Conservation (phyloP, 2,888 invertebrate genomes). For the Drosophila robusta region DNA sequence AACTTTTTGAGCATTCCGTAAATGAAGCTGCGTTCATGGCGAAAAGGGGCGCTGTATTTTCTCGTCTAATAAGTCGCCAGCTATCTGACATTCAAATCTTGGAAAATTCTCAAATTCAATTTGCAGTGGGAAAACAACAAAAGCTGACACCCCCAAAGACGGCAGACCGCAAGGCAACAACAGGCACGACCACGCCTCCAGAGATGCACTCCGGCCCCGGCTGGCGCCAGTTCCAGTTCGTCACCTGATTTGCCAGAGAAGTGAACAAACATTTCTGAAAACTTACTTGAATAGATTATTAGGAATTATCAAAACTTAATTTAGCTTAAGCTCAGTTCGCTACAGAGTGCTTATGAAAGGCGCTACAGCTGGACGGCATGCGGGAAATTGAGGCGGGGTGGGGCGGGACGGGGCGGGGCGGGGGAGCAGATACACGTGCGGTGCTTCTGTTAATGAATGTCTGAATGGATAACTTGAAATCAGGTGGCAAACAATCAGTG, state of each 20-base stretch:
- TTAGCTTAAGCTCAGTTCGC: constrained; percentile 66
- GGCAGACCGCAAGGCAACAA: constrained; percentile 25
- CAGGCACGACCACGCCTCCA: constrained; percentile 7
- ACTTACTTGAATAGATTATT: constrained; percentile 82
- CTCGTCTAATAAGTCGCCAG: constrained; percentile 60
- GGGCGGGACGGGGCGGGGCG: constrained; percentile 16
- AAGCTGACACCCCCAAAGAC: constrained; percentile 25
- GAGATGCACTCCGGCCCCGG: constrained; percentile 14
- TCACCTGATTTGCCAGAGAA: constrained; percentile 61
- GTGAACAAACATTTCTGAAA: constrained; percentile 75
- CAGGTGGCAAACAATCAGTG: constrained; percentile 71
- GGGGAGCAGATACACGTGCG: constrained; percentile 18
- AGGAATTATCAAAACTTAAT: constrained; percentile 82
- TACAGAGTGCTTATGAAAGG: constrained; percentile 39
- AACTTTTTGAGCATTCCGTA: constrained; percentile 55
- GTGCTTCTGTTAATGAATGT: constrained; percentile 48
- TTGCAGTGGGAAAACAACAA: constrained; percentile 68
- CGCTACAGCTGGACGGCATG: constrained; percentile 41
- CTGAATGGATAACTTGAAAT: constrained; percentile 39
- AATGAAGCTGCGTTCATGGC: constrained; percentile 50
- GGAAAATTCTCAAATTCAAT: constrained; percentile 75
- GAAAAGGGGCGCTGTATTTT: constrained; percentile 18
- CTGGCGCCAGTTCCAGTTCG: constrained; percentile 18
- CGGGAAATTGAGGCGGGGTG: constrained; percentile 45
- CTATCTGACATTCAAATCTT: constrained; percentile 69